Percentiles rank a stretch among this genome's conserved stretches.
Conservation (phyloP, 2,113 vertebrate genomes). For the Dendropsophus ebraccatus region DNA sequence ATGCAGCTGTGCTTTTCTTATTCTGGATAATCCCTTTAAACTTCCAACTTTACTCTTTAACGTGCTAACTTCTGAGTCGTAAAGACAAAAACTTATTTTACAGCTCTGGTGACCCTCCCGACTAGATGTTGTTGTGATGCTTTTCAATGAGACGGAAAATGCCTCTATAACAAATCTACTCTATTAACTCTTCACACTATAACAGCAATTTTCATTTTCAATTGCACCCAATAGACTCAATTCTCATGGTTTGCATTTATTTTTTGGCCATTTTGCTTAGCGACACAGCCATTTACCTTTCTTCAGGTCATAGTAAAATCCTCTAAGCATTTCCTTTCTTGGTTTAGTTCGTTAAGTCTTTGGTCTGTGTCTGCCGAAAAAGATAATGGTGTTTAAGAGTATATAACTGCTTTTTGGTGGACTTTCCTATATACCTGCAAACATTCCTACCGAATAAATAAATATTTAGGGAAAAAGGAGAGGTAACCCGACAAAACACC, state of each 20-base stretch:
- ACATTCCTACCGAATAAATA: not conserved
- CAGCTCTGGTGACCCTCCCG: not conserved
- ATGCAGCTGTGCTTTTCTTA: no score
- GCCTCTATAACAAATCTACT: constrained; percentile 27
- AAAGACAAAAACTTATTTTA: not conserved
- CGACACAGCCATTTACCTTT: not conserved
- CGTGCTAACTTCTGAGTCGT: no score
- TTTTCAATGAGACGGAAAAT: constrained; percentile 40
- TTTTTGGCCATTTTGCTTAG: constrained; percentile 21
- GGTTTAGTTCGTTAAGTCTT: constrained; percentile 11
- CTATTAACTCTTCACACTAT: constrained; percentile 22
- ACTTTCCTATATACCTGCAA: constrained; percentile 10
- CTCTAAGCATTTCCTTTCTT: not conserved
- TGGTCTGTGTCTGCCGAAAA: constrained; percentile 35
- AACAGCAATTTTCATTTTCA: constrained; percentile 29
- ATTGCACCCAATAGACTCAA: constrained; percentile 29
- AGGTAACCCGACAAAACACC: no score
- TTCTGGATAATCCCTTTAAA: no score
- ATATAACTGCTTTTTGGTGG: not conserved
- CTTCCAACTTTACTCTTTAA: no score
- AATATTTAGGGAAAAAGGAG: no score
- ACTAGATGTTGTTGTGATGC: not conserved
- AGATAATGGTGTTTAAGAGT: constrained; percentile 3
- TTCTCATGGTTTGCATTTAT: constrained; percentile 8
- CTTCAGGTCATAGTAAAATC: constrained; percentile 33